Conservation (phyloP, 2,888 invertebrate species). For the Prosopocoilus inquinatus region DNA sequence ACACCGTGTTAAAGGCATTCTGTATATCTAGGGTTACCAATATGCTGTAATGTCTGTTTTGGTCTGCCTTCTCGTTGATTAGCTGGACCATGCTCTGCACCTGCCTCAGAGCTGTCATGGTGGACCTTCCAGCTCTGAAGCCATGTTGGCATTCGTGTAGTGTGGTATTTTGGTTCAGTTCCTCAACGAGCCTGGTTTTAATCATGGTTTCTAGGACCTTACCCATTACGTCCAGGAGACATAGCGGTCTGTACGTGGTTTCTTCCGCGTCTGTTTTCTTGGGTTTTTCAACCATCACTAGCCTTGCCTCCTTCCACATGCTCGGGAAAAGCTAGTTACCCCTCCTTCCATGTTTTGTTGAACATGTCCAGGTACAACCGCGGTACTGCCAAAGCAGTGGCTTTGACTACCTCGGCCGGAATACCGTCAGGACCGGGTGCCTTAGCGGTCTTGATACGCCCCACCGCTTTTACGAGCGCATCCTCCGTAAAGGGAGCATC, state of each 20-base stretch:
- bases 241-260: slow-evolving; percentile 14
- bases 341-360: slow-evolving; percentile 4
- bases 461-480: too few species aligned
- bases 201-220: slow-evolving; percentile 15
- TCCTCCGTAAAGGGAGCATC: too few species aligned
- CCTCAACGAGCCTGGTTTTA: slow-evolving; percentile 1
- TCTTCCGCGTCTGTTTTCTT: neutral
- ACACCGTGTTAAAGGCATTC: slow-evolving; percentile 17
- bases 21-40: slow-evolving; percentile 12
- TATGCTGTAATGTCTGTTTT: slow-evolving; percentile 3
- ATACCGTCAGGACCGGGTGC: too few species aligned
- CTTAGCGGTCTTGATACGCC: too few species aligned
- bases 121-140: slow-evolving; percentile 13
- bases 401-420: too few species aligned
- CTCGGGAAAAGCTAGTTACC: slow-evolving; percentile 13
- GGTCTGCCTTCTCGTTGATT: neutral
- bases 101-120: slow-evolving; percentile 14
- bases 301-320: slow-evolving; percentile 11
- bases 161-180: slow-evolving; percentile 2
- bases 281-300: slow-evolving; percentile 12
- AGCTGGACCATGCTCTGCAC: neutral
- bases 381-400: too few species aligned
- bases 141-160: slow-evolving; percentile 13
- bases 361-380: slow-evolving; percentile 5
- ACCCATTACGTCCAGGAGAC: slow-evolving; percentile 13